Evolutionary conservation across 1,140 invertebrate species (phyloP).

Genomic region (Euwallacea fornicatus): DNA sequence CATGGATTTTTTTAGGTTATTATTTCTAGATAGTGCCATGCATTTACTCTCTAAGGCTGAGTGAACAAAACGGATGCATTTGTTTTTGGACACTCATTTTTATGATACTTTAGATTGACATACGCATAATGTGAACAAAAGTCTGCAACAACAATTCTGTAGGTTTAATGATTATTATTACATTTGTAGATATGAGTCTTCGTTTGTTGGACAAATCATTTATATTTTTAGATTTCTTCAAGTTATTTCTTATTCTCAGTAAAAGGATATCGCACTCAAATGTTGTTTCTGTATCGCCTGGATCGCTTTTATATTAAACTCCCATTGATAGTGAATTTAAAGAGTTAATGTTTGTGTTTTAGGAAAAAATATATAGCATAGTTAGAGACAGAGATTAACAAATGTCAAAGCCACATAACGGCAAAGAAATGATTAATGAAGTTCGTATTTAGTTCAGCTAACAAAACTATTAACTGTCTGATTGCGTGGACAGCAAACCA

Average conservation of each 20-base stretch:
- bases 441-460: too few species aligned
- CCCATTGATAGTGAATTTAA: too few species aligned
- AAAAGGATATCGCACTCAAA: conserved; percentile 2
- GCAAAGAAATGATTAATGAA: too few species aligned
- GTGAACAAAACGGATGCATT: background rate
- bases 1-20: conserved; percentile 9
- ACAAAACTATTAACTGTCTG: too few species aligned
- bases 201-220: background rate
- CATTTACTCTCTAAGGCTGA: conserved; percentile 7
- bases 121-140: background rate
- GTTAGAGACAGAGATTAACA: too few species aligned
- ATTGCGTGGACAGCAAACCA: too few species aligned
- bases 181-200: background rate
- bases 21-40: conserved; percentile 24
- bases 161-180: background rate
- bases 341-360: too few species aligned
- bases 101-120: background rate
- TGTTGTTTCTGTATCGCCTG: too few species aligned
- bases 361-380: too few species aligned
- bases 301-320: too few species aligned
- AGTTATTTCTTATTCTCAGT: conserved; percentile 4
- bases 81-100: background rate
- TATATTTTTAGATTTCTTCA: background rate
- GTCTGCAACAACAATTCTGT: too few species aligned
- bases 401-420: too few species aligned